phyloP scores from a whole-genome alignment of 2,888 invertebrate species.

The Cremastinae sp. region DNA sequence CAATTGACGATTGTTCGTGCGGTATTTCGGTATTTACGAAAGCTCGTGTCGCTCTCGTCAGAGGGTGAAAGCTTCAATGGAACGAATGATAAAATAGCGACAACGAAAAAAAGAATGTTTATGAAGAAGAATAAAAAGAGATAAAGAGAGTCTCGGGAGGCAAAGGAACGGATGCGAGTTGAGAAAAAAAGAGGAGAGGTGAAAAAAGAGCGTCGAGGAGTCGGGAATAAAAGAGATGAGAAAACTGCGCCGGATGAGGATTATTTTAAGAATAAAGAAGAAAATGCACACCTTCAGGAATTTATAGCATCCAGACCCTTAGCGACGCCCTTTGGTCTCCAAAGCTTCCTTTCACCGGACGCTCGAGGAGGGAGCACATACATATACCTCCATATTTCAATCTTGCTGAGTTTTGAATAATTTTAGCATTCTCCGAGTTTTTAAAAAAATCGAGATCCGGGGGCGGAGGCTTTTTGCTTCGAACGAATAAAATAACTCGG shows the following conservation, averaged over 20 bases:
- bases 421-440: no score
- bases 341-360: constrained; percentile 68
- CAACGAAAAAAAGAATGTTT: constrained; percentile 32
- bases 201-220: not conserved
- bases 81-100: constrained; percentile 26
- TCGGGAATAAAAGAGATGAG: constrained; percentile 30
- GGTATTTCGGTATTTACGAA: constrained; percentile 19
- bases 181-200: constrained; percentile 25
- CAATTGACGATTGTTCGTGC: not conserved
- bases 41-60: constrained; percentile 13
- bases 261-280: constrained; percentile 38
- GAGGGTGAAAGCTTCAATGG: constrained; percentile 19
- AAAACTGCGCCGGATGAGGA: constrained; percentile 37
- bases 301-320: constrained; percentile 21
- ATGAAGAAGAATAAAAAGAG: constrained; percentile 38
- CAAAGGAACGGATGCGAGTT: constrained; percentile 13
- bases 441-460: no score
- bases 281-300: constrained; percentile 35
- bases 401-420: not conserved
- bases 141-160: not conserved
- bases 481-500: not conserved
- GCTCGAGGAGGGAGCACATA: constrained; percentile 59
- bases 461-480: no score
- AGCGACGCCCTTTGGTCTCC: constrained; percentile 63
- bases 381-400: constrained; percentile 6